These are phyloP conservation scores for Allygus modestus DNA, from an alignment of 2,888 invertebrate genomes.

Conservation along the genomic window DNA sequence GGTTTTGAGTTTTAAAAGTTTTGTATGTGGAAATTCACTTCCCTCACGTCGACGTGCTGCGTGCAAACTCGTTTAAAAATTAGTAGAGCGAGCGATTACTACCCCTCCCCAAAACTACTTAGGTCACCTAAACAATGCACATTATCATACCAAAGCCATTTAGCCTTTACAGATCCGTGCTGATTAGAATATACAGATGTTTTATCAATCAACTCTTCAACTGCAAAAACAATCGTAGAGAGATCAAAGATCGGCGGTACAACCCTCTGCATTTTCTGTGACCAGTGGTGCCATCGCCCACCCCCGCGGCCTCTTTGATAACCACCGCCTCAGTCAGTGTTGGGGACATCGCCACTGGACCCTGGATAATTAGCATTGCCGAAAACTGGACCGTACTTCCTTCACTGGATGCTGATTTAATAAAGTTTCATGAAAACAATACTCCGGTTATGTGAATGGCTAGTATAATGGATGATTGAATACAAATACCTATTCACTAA, in stretches of 20 bases:
- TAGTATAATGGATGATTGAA: no score
- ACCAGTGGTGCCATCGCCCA: background rate
- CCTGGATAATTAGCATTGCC: background rate
- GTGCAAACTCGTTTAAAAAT: no score
- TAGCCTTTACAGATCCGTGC: background rate
- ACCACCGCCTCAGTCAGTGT: background rate
- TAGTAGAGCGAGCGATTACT: background rate
- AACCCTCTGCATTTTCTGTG: background rate
- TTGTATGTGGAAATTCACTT: no score
- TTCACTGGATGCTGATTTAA: background rate
- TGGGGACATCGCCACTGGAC: background rate
- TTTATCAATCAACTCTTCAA: slow-evolving; percentile 14
- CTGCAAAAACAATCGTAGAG: slow-evolving; percentile 22
- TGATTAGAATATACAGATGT: slow-evolving; percentile 24
- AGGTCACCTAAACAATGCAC: background rate
- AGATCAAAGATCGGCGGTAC: slow-evolving; percentile 14
- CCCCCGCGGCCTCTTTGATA: background rate
- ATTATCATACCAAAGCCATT: background rate
- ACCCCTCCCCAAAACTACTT: background rate
- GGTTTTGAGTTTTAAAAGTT: no score
- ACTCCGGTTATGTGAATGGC: no score
- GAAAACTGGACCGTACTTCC: slow-evolving; percentile 18
- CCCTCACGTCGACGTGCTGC: no score
- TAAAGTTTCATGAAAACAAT: no score
- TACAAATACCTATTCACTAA: no score